Evolutionary conservation across 2,113 vertebrate species (phyloP).

Genomic region (Ploceus nigricollis): DNA sequence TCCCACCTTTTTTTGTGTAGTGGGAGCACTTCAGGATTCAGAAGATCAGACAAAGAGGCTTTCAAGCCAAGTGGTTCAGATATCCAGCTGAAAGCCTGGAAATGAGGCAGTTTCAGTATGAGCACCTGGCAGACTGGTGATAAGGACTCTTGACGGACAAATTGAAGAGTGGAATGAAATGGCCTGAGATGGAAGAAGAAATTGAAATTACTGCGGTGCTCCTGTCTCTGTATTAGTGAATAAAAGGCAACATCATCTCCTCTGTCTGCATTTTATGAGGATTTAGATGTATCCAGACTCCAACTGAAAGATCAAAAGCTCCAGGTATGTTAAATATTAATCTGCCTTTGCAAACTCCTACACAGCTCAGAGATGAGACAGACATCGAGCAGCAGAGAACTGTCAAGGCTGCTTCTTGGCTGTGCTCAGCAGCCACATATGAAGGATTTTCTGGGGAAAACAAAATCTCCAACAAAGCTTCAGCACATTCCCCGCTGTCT

Average conservation of each 20-base stretch:
- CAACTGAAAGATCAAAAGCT: slow-evolving; percentile 14
- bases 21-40: background rate
- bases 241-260: background rate
- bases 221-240: background rate
- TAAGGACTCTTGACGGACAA: background rate
- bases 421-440: background rate
- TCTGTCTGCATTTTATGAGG: background rate
- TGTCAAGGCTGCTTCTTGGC: background rate
- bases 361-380: background rate
- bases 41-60: background rate
- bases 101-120: background rate
- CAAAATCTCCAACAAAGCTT: background rate
- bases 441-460: background rate
- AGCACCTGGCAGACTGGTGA: background rate
- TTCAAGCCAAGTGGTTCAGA: background rate
- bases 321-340: slow-evolving; percentile 36
- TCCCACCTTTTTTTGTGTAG: background rate
- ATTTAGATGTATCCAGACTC: background rate
- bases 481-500: background rate
- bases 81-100: background rate
- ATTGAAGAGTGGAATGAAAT: background rate
- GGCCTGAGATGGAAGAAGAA: background rate
- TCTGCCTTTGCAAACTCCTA: background rate
- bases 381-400: background rate
- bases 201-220: background rate